A percentile compares a stretch with the other conserved stretches of the same genome.
Conservation (phyloP, 1,140 invertebrate species). For the Neomicropteryx cornuta region DNA sequence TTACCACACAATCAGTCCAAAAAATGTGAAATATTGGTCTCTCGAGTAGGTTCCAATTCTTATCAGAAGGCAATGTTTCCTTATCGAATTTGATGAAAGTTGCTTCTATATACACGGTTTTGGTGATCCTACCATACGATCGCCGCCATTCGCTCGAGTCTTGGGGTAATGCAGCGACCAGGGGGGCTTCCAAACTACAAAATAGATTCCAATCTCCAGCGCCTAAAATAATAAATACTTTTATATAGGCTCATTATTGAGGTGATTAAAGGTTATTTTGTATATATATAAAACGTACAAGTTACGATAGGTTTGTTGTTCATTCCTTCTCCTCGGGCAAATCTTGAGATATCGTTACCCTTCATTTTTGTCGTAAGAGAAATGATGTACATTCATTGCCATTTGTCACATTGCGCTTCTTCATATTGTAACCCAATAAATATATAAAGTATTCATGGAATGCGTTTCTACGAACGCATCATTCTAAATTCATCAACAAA, state of each 20-base stretch:
- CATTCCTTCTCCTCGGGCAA: conserved; percentile 32
- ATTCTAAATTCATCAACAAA: too few species aligned
- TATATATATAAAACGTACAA: conserved; percentile 31
- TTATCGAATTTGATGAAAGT: conserved; percentile 74
- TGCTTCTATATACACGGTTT: conserved; percentile 74
- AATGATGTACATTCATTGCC: too few species aligned
- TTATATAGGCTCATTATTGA: not conserved
- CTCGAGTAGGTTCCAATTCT: conserved; percentile 65
- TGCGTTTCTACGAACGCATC: too few species aligned
- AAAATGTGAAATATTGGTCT: conserved; percentile 89
- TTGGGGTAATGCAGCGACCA: conserved; percentile 68
- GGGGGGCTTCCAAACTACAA: conserved; percentile 61
- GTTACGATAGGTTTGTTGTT: conserved; percentile 44
- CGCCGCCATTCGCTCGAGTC: conserved; percentile 85
- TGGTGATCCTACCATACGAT: conserved; percentile 67
- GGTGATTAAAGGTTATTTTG: not conserved
- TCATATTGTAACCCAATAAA: too few species aligned
- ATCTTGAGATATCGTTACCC: conserved; percentile 33
- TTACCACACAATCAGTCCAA: conserved; percentile 87
- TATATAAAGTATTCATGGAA: too few species aligned
- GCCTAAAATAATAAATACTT: conserved; percentile 44
- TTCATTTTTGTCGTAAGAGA: too few species aligned
- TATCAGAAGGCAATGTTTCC: conserved; percentile 55
- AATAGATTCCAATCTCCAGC: conserved; percentile 82
- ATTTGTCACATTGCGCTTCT: too few species aligned